Conservation (phyloP, 1,140 invertebrate species). For the Pseudoatta argentina region DNA sequence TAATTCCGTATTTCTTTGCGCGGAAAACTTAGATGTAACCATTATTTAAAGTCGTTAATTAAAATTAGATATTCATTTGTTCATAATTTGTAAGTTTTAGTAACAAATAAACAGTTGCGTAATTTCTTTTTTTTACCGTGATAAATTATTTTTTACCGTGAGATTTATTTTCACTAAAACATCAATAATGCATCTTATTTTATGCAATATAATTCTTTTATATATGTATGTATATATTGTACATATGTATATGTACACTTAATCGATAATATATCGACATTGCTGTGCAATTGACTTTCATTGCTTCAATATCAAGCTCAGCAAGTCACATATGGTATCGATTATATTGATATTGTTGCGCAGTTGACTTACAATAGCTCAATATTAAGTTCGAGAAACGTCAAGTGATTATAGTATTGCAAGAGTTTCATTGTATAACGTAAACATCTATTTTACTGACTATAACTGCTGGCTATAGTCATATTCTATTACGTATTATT, state of each 20-base stretch:
- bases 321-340: neutral
- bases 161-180: neutral
- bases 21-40: neutral
- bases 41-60: conserved; percentile 10
- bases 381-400: conserved; percentile 12
- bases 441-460: neutral
- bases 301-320: neutral
- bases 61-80: neutral
- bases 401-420: conserved; percentile 8
- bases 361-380: conserved; percentile 1
- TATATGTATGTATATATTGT: too few species aligned
- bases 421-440: neutral
- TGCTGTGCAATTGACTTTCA: conserved; percentile 21
- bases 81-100: neutral
- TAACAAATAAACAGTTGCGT: neutral
- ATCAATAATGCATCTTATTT: conserved; percentile 1
- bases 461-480: neutral
- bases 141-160: neutral
- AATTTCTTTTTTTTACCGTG: neutral
- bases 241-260: neutral
- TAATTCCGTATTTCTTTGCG: neutral
- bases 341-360: neutral
- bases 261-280: conserved; percentile 2
- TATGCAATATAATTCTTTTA: neutral
- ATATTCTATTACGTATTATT: conserved; percentile 1